These are phyloP conservation scores for Gymnopithys bicolor DNA, from an alignment of 2,797 vertebrate genomes.

Conservation along the genomic window DNA sequence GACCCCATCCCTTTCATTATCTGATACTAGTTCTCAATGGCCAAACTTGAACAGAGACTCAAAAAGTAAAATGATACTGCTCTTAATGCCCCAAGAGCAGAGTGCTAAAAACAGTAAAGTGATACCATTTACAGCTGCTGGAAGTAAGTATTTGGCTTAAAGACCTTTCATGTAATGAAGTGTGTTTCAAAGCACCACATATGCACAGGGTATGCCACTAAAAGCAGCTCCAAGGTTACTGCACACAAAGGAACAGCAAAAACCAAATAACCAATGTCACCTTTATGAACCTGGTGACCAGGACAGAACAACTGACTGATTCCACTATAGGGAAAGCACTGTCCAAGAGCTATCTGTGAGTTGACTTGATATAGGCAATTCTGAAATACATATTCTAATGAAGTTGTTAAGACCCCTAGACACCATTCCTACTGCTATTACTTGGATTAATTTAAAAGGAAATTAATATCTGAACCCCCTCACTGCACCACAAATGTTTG, in stretches of 20 bases:
- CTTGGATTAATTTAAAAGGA: background rate
- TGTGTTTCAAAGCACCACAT: background rate
- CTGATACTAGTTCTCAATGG: background rate
- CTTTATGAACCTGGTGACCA: background rate
- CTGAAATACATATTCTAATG: background rate
- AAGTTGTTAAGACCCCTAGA: background rate
- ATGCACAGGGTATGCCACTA: background rate
- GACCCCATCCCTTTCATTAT: background rate
- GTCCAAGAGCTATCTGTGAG: background rate
- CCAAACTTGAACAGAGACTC: slow-evolving; percentile 8
- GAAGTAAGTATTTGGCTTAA: slow-evolving; percentile 30
- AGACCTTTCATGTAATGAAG: background rate
- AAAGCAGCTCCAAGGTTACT: background rate
- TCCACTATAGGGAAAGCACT: background rate
- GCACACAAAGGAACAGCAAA: background rate
- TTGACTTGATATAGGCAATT: background rate
- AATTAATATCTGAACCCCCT: background rate
- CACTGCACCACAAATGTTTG: background rate
- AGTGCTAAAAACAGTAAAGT: slow-evolving; percentile 39
- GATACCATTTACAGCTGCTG: slow-evolving; percentile 50
- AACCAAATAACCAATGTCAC: background rate
- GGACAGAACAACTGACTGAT: background rate
- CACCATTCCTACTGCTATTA: background rate
- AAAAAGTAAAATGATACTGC: slow-evolving; percentile 42
- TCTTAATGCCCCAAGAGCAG: slow-evolving; percentile 6